A percentile compares a stretch with the other conserved stretches of the same genome.
Evolutionary conservation across 2,888 invertebrate species (phyloP).

Genomic region (Eupithecia subumbrata): DNA sequence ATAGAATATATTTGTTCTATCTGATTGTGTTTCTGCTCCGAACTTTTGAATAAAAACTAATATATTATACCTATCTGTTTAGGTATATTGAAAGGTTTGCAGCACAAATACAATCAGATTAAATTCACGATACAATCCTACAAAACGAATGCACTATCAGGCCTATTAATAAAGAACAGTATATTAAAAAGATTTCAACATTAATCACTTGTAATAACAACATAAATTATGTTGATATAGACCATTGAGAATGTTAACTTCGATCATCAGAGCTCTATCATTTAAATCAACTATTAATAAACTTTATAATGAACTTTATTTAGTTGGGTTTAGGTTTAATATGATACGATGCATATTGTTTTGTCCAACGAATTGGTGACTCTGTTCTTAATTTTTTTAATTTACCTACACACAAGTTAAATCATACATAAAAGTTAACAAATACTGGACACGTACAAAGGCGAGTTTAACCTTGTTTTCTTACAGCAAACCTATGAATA

Average conservation of each 20-base stretch:
- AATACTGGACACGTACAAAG: too few species aligned
- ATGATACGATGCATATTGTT: background rate
- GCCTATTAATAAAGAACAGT: conserved; percentile 43
- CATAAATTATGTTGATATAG: conserved; percentile 80
- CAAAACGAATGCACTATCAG: conserved; percentile 35
- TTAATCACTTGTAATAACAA: conserved; percentile 76
- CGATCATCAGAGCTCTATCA: conserved; percentile 10
- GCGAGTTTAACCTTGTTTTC: too few species aligned
- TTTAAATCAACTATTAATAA: background rate
- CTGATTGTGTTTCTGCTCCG: too few species aligned
- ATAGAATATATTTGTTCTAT: too few species aligned
- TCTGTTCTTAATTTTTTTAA: background rate
- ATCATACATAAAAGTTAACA: too few species aligned
- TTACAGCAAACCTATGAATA: too few species aligned
- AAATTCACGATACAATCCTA: conserved; percentile 24
- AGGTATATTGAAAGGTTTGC: background rate
- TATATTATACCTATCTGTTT: background rate
- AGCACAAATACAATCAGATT: conserved; percentile 6
- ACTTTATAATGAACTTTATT: conserved; percentile 13
- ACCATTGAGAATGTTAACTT: conserved; percentile 64
- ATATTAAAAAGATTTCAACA: conserved; percentile 70
- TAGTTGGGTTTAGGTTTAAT: background rate
- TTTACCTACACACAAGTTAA: too few species aligned
- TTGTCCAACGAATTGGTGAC: background rate
- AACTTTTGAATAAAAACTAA: too few species aligned